Base-by-base conservation (phyloP, 2,888 invertebrate genomes). In the Drosophila cognata region DNA sequence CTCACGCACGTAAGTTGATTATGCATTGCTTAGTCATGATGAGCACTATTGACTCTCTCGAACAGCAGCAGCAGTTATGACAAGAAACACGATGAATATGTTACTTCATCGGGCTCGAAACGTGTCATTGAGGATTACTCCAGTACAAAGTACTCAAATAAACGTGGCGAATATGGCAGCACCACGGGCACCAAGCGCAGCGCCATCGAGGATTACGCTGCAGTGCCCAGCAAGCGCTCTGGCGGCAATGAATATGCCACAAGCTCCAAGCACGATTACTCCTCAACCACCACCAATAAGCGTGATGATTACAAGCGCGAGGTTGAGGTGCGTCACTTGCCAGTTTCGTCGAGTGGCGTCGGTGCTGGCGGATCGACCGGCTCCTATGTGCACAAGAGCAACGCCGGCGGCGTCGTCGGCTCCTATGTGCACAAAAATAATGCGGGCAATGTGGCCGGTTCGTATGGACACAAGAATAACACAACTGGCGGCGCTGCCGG, bases 281-380 rank as follows among this genome's bases (percentile, higher is more conserved):
- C 78, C 1, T 74, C 82, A 25, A 87, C 90, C 1, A 81, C 90
- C 8, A 80, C 91, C 25, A 89, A 84, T 69, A 91, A 91, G 56
- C 90, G 91, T n/a, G 92, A 91, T 57, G 92, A 91, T 21, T 92
- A 92, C 60, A 93, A 92, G 41, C 92, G 93, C n/a, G 93, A 93
- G 21, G 91, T 92, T 13, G 93, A 93, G 53, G 89, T 93, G n/a
- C 92, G 91, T 53, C 93, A 91, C 72, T 79, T 92, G 63, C 83
- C 80, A 35, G 76, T 89, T 7, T 74, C 91, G 11, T 73, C 74
- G 8, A 71, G 74, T 38, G 76, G 63, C 13, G 85, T 77, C 1
- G 78, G 78, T 46, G 75, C 85, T 7, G 77, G 79, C 2, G 85
- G 81, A 16, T 79, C 84, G 2, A 83, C 87, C 59, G 82, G 90